Conservation (phyloP, 2,113 vertebrate species). For the Cyprinodon brontotheroides region DNA sequence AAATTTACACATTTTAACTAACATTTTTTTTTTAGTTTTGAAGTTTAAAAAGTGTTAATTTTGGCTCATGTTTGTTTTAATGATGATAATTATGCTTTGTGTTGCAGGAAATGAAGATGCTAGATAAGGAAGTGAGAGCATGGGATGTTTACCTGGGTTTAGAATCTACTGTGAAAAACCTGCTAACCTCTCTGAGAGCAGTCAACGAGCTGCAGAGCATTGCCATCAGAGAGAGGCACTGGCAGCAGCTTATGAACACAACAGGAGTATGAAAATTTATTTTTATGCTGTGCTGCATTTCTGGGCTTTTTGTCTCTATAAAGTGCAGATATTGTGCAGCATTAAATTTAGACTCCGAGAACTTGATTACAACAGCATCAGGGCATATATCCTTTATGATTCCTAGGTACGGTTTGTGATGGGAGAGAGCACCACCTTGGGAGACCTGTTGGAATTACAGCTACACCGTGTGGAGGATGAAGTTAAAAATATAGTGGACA, state of each 20-base stretch:
- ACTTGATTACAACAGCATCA: constrained; percentile 23
- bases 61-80: background rate
- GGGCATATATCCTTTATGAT: constrained; percentile 14
- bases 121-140: constrained; percentile 80
- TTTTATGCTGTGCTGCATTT: too few species aligned
- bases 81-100: background rate
- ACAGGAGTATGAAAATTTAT: constrained; percentile 65
- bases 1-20: background rate
- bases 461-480: constrained; percentile 82
- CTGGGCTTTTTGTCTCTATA: too few species aligned
- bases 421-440: constrained; percentile 72
- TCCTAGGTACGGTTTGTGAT: constrained; percentile 78
- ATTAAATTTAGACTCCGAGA: constrained; percentile 18
- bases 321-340: background rate
- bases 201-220: constrained; percentile 81
- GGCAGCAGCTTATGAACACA: constrained; percentile 80
- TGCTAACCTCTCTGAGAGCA: constrained; percentile 79
- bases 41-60: background rate
- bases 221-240: constrained; percentile 73
- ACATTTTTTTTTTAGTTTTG: background rate
- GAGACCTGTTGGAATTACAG: constrained; percentile 78
- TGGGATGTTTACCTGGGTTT: constrained; percentile 76
- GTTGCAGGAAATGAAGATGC: constrained; percentile 78
- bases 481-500: constrained; percentile 81
- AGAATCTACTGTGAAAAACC: constrained; percentile 75